Conservation (phyloP, 2,113 vertebrate species). For the Tonatia bakeri region DNA sequence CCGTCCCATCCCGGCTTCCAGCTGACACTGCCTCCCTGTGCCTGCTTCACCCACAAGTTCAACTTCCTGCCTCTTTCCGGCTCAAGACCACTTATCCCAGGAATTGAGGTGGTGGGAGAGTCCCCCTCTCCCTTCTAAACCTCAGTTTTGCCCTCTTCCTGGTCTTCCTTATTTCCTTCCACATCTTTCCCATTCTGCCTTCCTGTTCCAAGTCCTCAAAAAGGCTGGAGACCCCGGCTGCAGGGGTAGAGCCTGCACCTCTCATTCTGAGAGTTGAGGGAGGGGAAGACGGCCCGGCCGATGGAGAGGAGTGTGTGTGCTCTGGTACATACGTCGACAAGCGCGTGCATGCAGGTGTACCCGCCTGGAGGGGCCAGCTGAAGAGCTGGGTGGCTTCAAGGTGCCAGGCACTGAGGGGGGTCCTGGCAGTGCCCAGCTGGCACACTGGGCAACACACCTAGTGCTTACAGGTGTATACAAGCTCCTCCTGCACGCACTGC, state of each 20-base stretch:
- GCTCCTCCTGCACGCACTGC: constrained; percentile 94
- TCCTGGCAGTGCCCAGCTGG: background rate
- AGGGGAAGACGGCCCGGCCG: background rate
- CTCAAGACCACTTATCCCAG: background rate
- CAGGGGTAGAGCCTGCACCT: background rate
- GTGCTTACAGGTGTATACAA: constrained; percentile 95
- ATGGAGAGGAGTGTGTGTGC: background rate
- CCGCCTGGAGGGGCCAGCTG: background rate
- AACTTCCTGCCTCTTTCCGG: background rate
- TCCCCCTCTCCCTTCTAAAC: background rate
- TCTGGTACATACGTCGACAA: fast-evolving
- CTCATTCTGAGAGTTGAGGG: background rate
- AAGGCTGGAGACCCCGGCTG: background rate
- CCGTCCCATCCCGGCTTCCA: background rate
- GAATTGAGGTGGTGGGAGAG: background rate
- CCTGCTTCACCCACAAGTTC: background rate
- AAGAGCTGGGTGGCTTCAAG: background rate
- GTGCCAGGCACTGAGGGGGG: fast-evolving
- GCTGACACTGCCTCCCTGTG: background rate
- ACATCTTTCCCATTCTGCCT: background rate
- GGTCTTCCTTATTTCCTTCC: background rate
- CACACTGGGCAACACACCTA: constrained; percentile 53
- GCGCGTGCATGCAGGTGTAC: fast-evolving
- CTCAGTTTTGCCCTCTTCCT: background rate
- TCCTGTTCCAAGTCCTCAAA: background rate